Evolutionary conservation across 2,113 vertebrate genomes (phyloP), one percentile per base, ranked within the genome.

Genomic region (Catagonus wagneri): DNA sequence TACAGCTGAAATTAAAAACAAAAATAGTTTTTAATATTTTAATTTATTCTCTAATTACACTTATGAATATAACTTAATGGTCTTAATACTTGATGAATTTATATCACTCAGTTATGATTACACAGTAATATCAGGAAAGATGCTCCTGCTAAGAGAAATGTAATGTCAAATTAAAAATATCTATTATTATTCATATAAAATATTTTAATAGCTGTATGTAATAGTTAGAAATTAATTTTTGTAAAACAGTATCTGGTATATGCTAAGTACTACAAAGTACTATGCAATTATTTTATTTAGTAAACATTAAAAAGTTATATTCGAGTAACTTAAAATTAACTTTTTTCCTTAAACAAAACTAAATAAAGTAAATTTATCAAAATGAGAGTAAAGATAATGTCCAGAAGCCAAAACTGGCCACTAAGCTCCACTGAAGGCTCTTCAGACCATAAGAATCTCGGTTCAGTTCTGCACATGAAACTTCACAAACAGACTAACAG

Each of bases 1-100:
- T 99, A 99, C 98, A 99, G 99, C 99, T 99, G 98, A 74, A 97
- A 98, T 76, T 58, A 36, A 58, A 68, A 92, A 66, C 95, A 93
- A 1, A 63, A 44, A 44, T 44, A 44, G 8, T 34, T 61, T 60
- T 23, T 3, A 84, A 90, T 79, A 92, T 80, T 84, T 79, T 36
- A 88, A 22, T 92, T 83, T 92, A 44, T 90, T 80, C 3, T 96
- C 95, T 79, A 81, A 86, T 93, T 32, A 63, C 68, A 90, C n/a
- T 66, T 95, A 52, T 34, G 23, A 89, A 79, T 65, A 86, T 54
- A 84, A 90, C 23, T 36, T 60, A 17, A 87, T 79, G 2, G 52
- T 80, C 16, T 74, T 79, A 94, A 61, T 83, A 83, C 16, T 76
- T 76, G 29, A 91, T 60, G 3, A 89, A 85, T 74, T 89, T 92